These are phyloP conservation scores for Scaptomyza tumidula DNA, from an alignment of 2,888 invertebrate genomes.

Conservation along the genomic window DNA sequence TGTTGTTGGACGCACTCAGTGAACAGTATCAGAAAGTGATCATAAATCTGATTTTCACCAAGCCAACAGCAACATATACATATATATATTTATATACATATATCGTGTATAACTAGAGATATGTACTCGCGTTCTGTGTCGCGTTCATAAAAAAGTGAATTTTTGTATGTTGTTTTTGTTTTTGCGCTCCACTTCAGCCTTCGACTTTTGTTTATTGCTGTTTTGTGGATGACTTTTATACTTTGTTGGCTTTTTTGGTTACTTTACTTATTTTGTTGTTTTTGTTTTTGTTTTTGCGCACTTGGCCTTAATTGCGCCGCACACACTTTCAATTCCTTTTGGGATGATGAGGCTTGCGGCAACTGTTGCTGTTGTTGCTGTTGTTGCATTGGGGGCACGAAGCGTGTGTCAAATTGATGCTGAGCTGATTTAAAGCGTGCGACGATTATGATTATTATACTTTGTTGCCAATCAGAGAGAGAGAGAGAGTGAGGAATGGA, in stretches of 20 bases:
- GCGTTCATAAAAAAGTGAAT: constrained; percentile 71
- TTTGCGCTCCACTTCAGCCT: constrained; percentile 63
- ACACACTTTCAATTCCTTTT: constrained; percentile 80
- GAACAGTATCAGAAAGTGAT: constrained; percentile 71
- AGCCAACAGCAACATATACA: constrained; percentile 5
- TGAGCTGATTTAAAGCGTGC: constrained; percentile 58
- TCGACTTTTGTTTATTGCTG: constrained; percentile 44
- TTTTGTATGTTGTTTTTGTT: constrained; percentile 40
- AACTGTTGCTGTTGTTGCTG: no score
- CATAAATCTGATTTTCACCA: constrained; percentile 75
- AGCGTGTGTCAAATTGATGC: constrained; percentile 69
- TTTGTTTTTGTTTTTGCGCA: constrained; percentile 52
- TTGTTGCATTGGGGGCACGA: neutral
- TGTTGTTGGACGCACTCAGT: constrained; percentile 34
- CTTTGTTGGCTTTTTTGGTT: constrained; percentile 30
- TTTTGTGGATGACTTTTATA: constrained; percentile 46
- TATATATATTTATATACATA: neutral
- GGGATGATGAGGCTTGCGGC: constrained; percentile 24
- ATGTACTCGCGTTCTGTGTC: constrained; percentile 15
- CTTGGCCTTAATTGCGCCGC: constrained; percentile 76
- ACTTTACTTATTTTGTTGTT: constrained; percentile 22
- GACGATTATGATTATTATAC: constrained; percentile 50
- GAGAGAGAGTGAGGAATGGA: neutral
- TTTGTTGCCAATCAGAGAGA: constrained; percentile 10
- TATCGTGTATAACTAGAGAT: constrained; percentile 42